Evolutionary conservation across 2,797 vertebrate genomes (phyloP).

Genomic region (Psittacula derbiana): DNA sequence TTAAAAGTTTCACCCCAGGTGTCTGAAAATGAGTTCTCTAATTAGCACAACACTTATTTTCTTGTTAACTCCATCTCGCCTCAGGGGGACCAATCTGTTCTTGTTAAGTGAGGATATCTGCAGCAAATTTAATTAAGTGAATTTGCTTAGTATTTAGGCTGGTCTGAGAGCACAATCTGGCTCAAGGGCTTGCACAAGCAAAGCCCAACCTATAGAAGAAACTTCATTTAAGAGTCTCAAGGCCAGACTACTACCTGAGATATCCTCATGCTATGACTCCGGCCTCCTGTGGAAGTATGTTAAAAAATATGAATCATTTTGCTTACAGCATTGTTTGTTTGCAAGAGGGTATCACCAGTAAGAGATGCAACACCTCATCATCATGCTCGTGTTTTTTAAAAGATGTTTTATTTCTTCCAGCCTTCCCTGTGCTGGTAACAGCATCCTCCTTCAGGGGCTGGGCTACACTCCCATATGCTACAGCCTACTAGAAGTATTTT

Average conservation of each 20-base stretch:
- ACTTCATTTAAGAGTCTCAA: neutral
- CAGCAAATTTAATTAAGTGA: slow-evolving; percentile 54
- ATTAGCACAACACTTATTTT: slow-evolving; percentile 66
- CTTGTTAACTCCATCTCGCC: slow-evolving; percentile 50
- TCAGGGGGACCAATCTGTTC: slow-evolving; percentile 53
- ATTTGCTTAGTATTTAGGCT: slow-evolving; percentile 37
- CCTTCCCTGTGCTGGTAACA: neutral
- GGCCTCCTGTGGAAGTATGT: neutral
- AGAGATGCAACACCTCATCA: neutral
- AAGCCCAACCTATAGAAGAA: neutral
- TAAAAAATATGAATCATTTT: neutral
- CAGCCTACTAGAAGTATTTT: fast-evolving
- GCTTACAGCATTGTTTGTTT: neutral
- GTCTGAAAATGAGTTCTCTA: slow-evolving; percentile 54
- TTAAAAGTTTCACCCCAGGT: slow-evolving; percentile 43
- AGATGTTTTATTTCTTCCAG: neutral
- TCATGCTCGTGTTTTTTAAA: neutral
- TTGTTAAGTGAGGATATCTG: slow-evolving; percentile 48
- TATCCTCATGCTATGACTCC: neutral
- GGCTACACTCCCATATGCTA: neutral
- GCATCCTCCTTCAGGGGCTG: neutral
- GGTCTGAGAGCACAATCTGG: slow-evolving; percentile 27
- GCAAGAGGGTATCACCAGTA: neutral
- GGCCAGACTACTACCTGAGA: neutral
- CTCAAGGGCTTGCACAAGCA: slow-evolving; percentile 18